Conservation (phyloP, 2,113 vertebrate genomes). For the Hemichromis elongatus region DNA sequence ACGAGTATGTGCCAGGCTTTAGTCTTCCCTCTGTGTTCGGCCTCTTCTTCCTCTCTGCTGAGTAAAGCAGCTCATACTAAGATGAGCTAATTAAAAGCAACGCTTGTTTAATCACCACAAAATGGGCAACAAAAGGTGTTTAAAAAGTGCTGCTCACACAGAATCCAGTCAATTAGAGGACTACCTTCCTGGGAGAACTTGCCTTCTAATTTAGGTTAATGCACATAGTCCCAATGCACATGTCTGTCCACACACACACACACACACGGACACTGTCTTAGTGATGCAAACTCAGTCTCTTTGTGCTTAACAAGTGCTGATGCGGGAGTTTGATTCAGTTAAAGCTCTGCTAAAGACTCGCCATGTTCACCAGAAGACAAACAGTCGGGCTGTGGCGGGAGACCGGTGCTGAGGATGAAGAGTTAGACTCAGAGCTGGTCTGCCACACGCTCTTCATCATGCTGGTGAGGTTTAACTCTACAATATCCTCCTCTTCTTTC, state of each 20-base stretch:
- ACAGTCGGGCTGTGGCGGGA: not conserved
- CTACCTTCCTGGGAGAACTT: slow-evolving; percentile 53
- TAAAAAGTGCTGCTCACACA: slow-evolving; percentile 64
- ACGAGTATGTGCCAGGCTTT: not conserved
- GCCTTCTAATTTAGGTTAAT: slow-evolving; percentile 62
- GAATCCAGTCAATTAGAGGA: slow-evolving; percentile 64
- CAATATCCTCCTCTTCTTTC: not conserved
- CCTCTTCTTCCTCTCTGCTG: slow-evolving; percentile 16
- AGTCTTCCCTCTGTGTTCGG: not conserved
- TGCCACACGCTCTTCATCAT: slow-evolving; percentile 11
- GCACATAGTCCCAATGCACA: slow-evolving; percentile 26
- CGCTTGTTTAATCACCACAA: slow-evolving; percentile 60
- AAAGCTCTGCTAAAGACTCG: slow-evolving; percentile 42
- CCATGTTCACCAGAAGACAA: slow-evolving; percentile 39
- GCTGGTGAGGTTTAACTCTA: slow-evolving; percentile 30
- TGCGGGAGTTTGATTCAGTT: slow-evolving; percentile 43
- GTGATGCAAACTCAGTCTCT: not conserved
- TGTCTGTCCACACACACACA: not conserved
- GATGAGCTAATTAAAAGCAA: slow-evolving; percentile 60
- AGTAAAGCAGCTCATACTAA: slow-evolving; percentile 27
- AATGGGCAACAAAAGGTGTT: slow-evolving; percentile 62
- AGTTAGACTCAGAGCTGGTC: slow-evolving; percentile 35
- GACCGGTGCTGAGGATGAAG: too few relatives aligned
- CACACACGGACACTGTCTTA: not conserved
- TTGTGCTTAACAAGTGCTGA: slow-evolving; percentile 46